Evolutionary conservation across 2,797 vertebrate species (phyloP).

Genomic region (Odontamblyopus lacepedii): DNA sequence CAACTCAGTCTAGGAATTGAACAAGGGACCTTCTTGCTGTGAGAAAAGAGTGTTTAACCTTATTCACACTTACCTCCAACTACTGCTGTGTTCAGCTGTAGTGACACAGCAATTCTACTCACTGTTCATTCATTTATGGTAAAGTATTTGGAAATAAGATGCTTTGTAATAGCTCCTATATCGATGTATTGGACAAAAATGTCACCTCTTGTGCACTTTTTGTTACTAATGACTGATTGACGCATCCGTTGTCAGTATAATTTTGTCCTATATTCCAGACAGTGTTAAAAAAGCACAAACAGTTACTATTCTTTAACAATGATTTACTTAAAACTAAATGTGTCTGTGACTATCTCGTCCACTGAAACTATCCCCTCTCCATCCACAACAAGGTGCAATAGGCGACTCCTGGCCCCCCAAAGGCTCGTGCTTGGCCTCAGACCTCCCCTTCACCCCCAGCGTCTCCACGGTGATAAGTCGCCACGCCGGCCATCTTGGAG

Average conservation of each 20-base stretch:
- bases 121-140: background rate
- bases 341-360: conserved; percentile 15
- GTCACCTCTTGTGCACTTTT: no score
- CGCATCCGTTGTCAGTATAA: no score
- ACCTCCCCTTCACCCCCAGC: conserved; percentile 78
- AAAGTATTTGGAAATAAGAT: no score
- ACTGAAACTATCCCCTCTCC: conserved; percentile 71
- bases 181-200: no score
- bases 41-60: no score
- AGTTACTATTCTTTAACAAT: background rate
- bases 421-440: conserved; percentile 58
- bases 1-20: no score
- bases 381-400: conserved; percentile 77
- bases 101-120: background rate
- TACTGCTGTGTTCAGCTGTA: background rate
- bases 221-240: no score
- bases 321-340: background rate
- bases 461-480: conserved; percentile 76
- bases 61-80: background rate
- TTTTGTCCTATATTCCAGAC: background rate
- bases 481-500: conserved; percentile 64
- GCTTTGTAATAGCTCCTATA: no score
- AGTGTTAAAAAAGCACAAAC: background rate
- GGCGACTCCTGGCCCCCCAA: conserved; percentile 70
- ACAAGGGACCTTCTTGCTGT: no score